These are phyloP conservation scores for Neoscelio sp. DNA, from an alignment of 2,888 invertebrate genomes.

Conservation along the genomic window DNA sequence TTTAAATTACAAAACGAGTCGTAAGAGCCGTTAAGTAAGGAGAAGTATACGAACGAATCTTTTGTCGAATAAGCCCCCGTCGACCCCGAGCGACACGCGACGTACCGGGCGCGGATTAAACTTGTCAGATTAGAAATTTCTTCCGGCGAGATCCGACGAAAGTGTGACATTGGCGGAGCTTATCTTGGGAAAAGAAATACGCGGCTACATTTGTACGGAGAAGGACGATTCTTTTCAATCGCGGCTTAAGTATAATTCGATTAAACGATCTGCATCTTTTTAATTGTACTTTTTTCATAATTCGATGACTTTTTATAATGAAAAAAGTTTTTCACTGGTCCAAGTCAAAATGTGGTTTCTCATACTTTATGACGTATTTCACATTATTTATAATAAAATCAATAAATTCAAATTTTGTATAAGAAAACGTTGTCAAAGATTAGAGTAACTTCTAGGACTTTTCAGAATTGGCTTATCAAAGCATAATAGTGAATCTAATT, in stretches of 20 bases:
- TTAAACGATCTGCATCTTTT: background rate
- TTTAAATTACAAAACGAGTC: conserved; percentile 55
- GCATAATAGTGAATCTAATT: conserved; percentile 55
- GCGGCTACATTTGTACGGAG: conserved; percentile 13
- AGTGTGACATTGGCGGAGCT: conserved; percentile 40
- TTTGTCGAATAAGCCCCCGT: conserved; percentile 43
- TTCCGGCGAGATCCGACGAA: conserved; percentile 51
- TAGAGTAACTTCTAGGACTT: conserved; percentile 28
- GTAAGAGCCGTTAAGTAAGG: conserved; percentile 46
- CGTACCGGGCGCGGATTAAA: conserved; percentile 36
- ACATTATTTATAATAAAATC: no score
- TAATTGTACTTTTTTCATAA: background rate
- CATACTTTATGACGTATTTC: no score
- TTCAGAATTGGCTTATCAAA: conserved; percentile 43
- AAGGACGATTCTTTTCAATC: conserved; percentile 8
- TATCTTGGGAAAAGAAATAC: conserved; percentile 41
- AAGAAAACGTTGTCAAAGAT: conserved; percentile 17
- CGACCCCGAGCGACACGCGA: conserved; percentile 23
- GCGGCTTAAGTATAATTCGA: conserved; percentile 1
- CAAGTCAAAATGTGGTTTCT: no score
- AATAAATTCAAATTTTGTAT: conserved; percentile 1
- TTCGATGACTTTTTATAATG: no score
- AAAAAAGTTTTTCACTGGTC: no score
- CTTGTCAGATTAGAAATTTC: conserved; percentile 61
- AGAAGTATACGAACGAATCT: conserved; percentile 4